Conservation (phyloP, 2,113 vertebrate genomes). For the Dromas ardeola region DNA sequence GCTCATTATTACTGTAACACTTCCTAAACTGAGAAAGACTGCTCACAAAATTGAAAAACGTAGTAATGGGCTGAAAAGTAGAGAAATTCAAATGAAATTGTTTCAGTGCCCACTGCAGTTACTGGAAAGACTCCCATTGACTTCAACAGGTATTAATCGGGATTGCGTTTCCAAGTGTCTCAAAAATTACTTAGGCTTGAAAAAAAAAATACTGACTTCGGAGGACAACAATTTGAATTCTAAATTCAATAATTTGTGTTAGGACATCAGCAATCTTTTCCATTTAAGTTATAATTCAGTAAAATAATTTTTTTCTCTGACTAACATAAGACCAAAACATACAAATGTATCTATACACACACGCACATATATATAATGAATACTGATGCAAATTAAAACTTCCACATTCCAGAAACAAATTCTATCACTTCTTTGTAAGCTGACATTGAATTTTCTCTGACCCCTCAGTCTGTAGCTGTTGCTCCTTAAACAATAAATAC, state of each 20-base stretch:
- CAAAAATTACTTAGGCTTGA: neutral
- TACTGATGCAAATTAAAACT: neutral
- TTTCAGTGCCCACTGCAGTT: neutral
- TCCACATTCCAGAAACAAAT: neutral
- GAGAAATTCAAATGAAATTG: neutral
- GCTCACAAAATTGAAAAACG: neutral
- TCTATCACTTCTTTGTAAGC: neutral
- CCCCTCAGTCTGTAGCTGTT: neutral
- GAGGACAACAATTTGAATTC: neutral
- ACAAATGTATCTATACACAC: neutral
- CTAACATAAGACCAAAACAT: neutral
- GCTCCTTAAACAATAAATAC: neutral
- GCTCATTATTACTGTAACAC: neutral
- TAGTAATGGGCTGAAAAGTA: neutral
- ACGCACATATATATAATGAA: neutral
- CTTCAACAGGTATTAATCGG: neutral
- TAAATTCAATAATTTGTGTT: neutral
- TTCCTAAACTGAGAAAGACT: neutral
- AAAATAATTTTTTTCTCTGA: neutral
- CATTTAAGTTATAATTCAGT: neutral
- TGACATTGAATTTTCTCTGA: neutral
- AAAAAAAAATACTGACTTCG: neutral
- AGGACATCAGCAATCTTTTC: neutral
- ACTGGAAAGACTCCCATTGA: neutral
- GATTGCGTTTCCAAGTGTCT: neutral